These are phyloP conservation scores for Elegia similella DNA, from an alignment of 2,888 invertebrate genomes.

Conservation along the genomic window DNA sequence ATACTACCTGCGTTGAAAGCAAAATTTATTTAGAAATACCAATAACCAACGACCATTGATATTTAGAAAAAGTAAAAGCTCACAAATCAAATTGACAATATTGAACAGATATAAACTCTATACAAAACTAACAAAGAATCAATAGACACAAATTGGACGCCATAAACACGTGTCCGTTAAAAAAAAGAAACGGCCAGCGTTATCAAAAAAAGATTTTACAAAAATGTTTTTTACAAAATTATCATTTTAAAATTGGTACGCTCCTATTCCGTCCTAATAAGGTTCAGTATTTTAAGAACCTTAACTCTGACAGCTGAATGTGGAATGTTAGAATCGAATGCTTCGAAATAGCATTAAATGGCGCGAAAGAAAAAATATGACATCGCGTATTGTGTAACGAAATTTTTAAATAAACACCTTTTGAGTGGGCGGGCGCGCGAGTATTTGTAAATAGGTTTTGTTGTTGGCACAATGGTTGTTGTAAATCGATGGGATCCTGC, in stretches of 20 bases:
- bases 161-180: slow-evolving; percentile 68
- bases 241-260: slow-evolving; percentile 22
- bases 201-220: slow-evolving; percentile 23
- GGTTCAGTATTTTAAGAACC: slow-evolving; percentile 33
- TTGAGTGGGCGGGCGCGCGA: slow-evolving; percentile 77
- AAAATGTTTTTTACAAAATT: slow-evolving; percentile 2
- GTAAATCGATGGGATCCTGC: slow-evolving; percentile 13
- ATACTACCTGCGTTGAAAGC: background rate
- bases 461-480: slow-evolving; percentile 60
- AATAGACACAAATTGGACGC: slow-evolving; percentile 72
- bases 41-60: slow-evolving; percentile 19
- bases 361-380: slow-evolving; percentile 75
- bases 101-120: slow-evolving; percentile 50
- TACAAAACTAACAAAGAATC: slow-evolving; percentile 52
- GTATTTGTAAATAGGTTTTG: slow-evolving; percentile 80
- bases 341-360: slow-evolving; percentile 75
- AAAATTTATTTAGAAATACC: background rate
- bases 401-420: slow-evolving; percentile 81
- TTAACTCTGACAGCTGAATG: slow-evolving; percentile 31
- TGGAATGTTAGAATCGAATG: slow-evolving; percentile 40
- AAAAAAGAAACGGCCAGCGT: slow-evolving; percentile 46
- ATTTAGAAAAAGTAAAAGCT: slow-evolving; percentile 18
- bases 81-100: slow-evolving; percentile 24
- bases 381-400: slow-evolving; percentile 65
- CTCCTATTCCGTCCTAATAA: slow-evolving; percentile 34